These are phyloP conservation scores for Dolichopus griseipennis DNA, from an alignment of 2,888 invertebrate species.

Conservation along the genomic window DNA sequence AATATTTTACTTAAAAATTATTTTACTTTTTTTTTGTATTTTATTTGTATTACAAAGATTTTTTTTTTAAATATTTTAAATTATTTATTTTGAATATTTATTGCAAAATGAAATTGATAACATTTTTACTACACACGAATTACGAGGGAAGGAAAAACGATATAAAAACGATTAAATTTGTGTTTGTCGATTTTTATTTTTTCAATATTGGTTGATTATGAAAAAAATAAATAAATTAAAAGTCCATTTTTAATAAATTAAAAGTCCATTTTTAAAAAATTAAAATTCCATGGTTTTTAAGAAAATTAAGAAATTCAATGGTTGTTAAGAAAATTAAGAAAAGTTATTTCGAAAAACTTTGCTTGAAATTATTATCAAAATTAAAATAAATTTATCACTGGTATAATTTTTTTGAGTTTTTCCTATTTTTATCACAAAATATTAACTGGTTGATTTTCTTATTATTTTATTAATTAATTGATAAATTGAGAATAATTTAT, in stretches of 20 bases:
- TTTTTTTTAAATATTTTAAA: not conserved
- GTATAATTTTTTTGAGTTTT: no score
- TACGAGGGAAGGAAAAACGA: not conserved
- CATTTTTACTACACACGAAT: slow-evolving; percentile 3
- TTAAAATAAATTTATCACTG: no score
- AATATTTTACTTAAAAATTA: not conserved
- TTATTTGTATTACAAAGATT: not conserved
- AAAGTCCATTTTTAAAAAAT: not conserved
- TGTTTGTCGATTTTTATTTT: not conserved
- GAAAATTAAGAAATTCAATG: not conserved
- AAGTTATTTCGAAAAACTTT: no score
- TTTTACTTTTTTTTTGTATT: not conserved
- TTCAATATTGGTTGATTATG: not conserved
- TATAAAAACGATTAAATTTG: not conserved
- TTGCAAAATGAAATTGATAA: not conserved
- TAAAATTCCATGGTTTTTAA: not conserved
- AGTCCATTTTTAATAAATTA: not conserved
- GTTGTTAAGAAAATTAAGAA: not conserved
- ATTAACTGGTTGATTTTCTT: no score
- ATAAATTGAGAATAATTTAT: no score
- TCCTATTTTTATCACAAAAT: no score
- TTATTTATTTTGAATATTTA: not conserved
- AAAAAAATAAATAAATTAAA: not conserved
- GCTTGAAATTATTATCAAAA: no score
- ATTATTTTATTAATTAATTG: no score